phyloP scores from a whole-genome alignment of 2,888 invertebrate species.

The Dryocosmus kuriphilus region DNA sequence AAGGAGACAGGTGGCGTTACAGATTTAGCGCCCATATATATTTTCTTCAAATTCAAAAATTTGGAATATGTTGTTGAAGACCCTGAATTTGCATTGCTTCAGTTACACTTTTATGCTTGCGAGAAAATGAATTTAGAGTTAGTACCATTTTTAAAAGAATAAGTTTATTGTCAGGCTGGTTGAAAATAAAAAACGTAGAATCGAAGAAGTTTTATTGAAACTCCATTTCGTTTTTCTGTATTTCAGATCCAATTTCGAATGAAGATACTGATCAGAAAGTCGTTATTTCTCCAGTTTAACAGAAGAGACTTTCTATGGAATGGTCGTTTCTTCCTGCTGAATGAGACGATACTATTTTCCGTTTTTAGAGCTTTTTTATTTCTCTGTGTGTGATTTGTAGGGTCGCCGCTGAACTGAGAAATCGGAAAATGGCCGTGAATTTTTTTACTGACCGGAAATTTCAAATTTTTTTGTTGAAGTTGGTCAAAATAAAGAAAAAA shows the following conservation, averaged over 20 bases:
- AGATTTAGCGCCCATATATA: no score
- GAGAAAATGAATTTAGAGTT: no score
- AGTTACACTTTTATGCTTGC: neutral
- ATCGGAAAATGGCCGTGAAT: no score
- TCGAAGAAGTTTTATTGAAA: constrained; percentile 8
- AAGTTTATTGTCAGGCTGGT: neutral
- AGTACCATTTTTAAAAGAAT: neutral
- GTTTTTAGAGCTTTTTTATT: neutral
- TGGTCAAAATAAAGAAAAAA: no score
- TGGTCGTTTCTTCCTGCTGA: neutral
- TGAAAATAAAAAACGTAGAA: neutral
- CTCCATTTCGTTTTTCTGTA: neutral
- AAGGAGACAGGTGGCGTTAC: no score
- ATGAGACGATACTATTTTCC: neutral
- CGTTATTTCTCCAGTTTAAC: neutral
- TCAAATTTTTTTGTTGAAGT: no score
- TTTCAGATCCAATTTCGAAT: neutral
- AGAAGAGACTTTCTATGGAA: constrained; percentile 29
- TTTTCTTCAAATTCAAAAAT: no score
- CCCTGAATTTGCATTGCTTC: no score
- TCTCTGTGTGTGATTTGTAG: neutral
- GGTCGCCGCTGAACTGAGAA: no score
- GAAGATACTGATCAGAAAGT: neutral
- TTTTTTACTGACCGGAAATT: no score
- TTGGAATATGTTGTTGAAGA: no score